Conservation (phyloP, 2,113 vertebrate species). For the Blennius ocellaris region DNA sequence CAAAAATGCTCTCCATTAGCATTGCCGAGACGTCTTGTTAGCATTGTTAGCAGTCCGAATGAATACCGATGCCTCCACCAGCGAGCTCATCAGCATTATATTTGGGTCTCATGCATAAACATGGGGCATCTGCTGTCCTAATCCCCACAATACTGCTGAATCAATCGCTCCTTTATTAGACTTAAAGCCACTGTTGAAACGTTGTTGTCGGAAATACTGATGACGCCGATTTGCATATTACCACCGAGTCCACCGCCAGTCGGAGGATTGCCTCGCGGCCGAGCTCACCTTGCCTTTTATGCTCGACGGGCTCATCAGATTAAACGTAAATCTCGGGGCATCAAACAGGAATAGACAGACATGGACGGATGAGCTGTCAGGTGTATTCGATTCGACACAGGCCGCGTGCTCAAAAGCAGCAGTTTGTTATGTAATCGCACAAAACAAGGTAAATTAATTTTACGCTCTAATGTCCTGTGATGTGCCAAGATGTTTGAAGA, state of each 20-base stretch:
- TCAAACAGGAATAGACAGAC: not conserved
- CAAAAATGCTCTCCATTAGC: slow-evolving; percentile 20
- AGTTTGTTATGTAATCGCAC: slow-evolving; percentile 10
- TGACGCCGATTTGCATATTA: slow-evolving; percentile 64
- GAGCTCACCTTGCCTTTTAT: slow-evolving; percentile 36
- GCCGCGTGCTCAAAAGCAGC: not conserved
- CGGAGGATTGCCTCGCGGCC: slow-evolving; percentile 16
- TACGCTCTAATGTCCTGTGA: slow-evolving; percentile 6
- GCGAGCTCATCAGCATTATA: slow-evolving; percentile 66
- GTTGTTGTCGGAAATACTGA: slow-evolving; percentile 51
- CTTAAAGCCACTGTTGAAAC: slow-evolving; percentile 36
- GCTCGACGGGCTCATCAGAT: slow-evolving; percentile 45
- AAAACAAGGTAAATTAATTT: slow-evolving; percentile 13
- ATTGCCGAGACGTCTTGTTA: slow-evolving; percentile 38
- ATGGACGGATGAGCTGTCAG: not conserved
- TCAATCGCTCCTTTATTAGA: slow-evolving; percentile 65
- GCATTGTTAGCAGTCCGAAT: slow-evolving; percentile 54
- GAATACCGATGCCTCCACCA: slow-evolving; percentile 32
- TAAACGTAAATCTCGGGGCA: slow-evolving; percentile 34
- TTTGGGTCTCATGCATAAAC: slow-evolving; percentile 76
- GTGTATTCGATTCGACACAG: slow-evolving; percentile 5
- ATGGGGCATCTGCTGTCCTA: slow-evolving; percentile 64
- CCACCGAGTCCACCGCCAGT: slow-evolving; percentile 35
- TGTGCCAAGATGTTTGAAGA: slow-evolving; percentile 33
- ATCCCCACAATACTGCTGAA: slow-evolving; percentile 65